Evolutionary conservation across 2,888 invertebrate species (phyloP), one percentile per base, ranked within the genome.

Genomic region (Acanthosepion pharaonis): DNA sequence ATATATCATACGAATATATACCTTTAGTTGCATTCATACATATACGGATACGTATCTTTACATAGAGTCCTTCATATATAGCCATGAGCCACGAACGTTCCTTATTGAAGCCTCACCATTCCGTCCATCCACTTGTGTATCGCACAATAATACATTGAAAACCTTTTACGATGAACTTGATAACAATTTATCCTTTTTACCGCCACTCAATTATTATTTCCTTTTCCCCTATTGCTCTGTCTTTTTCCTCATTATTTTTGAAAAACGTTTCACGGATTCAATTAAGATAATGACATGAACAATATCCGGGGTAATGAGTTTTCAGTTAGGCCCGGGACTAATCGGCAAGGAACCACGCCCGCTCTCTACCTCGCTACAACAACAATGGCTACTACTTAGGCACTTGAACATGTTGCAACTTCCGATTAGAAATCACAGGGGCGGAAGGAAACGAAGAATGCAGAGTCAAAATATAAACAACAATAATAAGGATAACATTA

Each of bases 91-190:
- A 23, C 59, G 23, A 6, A 23, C 20, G 5, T 20, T 5, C 25
- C 59, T 20, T 5, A 0, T 5, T 23, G 20, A 18, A 5, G 20
- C 25, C 25, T 20, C 23, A 59, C 59, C 5, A 23, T 23, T 20
- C 20, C 20, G 5, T n/a, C 15, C 18, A 18, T 78, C 15, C n/a
- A 11, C 9, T 28, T 8, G 78, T 78, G n/a, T n/a, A n/a, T n/a
- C n/a, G 78, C 78, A 33, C 78, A 78, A 78, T 78, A 78, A 78
- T 78, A 78, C 78, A 78, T 78, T 78, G 78, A n/a, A 78, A 78
- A 78, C n/a, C 78, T 78, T 78, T 78, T 78, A 78, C 78, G 78
- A 78, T n/a, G 78, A 78, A 78, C 78, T 78, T 78, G 78, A 78
- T 78, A 78, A 78, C n/a, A 78, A n/a, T n/a, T 33, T n/a, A 78